These are phyloP conservation scores for Limonius californicus DNA, from an alignment of 1,140 invertebrate genomes.

Conservation along the genomic window DNA sequence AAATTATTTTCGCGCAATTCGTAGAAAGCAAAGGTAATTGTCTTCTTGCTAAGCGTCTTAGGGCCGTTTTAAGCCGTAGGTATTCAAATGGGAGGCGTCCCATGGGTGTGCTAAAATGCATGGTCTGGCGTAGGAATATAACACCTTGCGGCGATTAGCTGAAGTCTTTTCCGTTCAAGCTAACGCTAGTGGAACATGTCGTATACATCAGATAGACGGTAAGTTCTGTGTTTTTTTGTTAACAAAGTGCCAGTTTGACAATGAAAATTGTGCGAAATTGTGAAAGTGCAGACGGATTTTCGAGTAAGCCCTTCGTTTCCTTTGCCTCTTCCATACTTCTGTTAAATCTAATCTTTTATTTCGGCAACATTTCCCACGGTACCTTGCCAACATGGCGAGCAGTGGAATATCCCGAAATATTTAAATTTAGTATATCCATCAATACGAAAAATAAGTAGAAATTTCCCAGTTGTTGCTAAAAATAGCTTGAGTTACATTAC, in stretches of 20 bases:
- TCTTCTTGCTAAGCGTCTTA: not conserved
- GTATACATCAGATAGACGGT: conserved; percentile 69
- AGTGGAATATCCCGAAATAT: conserved; percentile 1
- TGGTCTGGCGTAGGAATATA: conserved; percentile 40
- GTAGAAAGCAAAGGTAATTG: not conserved
- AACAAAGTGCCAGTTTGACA: not conserved
- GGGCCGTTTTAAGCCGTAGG: not conserved
- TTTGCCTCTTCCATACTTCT: conserved; percentile 23
- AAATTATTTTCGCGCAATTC: not conserved
- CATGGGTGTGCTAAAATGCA: not conserved
- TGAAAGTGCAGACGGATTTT: not conserved
- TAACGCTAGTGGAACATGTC: conserved; percentile 72
- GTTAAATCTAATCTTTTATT: conserved; percentile 26
- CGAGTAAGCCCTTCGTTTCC: not conserved
- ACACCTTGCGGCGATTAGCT: conserved; percentile 33
- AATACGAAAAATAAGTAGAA: not conserved
- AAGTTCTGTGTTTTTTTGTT: conserved; percentile 51
- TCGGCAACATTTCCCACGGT: conserved; percentile 25
- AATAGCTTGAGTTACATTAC: not conserved
- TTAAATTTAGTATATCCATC: conserved; percentile 3
- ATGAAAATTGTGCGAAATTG: not conserved
- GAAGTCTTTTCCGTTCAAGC: conserved; percentile 66
- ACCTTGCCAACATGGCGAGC: conserved; percentile 13
- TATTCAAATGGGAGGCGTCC: not conserved
- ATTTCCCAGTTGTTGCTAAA: not conserved